Conservation (phyloP, 2,888 invertebrate species). For the Sminthurinus aureus region DNA sequence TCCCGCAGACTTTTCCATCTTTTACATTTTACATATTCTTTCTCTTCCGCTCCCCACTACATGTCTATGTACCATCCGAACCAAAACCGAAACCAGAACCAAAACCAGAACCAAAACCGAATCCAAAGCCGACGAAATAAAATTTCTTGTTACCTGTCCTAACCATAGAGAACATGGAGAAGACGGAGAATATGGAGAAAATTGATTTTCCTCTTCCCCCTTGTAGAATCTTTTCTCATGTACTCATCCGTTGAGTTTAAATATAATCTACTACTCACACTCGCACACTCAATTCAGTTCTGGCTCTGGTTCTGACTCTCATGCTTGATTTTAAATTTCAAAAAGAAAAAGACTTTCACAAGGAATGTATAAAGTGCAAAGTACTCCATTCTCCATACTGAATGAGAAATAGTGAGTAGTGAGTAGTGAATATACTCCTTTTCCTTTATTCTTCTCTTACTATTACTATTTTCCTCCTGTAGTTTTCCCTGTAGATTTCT, state of each 20-base stretch:
- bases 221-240: not conserved
- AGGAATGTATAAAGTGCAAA: not conserved
- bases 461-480: not conserved
- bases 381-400: no score
- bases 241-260: no score
- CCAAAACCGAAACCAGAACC: not conserved
- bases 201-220: not conserved
- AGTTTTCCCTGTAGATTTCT: not conserved
- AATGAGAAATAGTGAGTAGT: not conserved
- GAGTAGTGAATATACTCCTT: not conserved
- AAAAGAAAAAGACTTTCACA: not conserved
- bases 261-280: no score
- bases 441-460: constrained; percentile 2
- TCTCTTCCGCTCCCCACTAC: not conserved
- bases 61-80: not conserved
- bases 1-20: not conserved
- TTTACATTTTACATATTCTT: not conserved
- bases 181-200: no score
- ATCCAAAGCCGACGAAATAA: not conserved
- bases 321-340: not conserved
- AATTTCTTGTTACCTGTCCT: not conserved
- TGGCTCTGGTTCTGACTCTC: not conserved
- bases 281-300: not conserved
- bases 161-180: no score
- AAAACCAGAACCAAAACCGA: not conserved